These are phyloP conservation scores for Automeris io DNA, from an alignment of 2,888 invertebrate genomes.

Conservation along the genomic window DNA sequence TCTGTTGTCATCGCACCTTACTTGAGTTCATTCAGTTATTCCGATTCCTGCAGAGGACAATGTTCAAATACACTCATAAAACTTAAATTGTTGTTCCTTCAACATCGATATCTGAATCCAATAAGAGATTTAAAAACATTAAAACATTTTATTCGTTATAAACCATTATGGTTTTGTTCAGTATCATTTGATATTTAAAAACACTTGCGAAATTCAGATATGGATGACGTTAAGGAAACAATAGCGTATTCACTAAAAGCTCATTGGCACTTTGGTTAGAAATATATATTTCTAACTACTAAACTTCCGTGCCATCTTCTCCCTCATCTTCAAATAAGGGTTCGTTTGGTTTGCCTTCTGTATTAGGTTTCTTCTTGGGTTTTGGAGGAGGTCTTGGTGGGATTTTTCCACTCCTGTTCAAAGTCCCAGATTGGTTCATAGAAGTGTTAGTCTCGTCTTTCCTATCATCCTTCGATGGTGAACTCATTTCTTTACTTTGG, in stretches of 20 bases:
- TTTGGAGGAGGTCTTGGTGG: slow-evolving; percentile 91
- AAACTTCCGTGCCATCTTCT: slow-evolving; percentile 93
- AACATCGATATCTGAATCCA: slow-evolving; percentile 2
- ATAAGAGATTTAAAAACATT: not conserved
- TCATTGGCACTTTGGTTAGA: slow-evolving; percentile 68
- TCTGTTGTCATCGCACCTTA: slow-evolving; percentile 25
- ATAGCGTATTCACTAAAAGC: slow-evolving; percentile 49
- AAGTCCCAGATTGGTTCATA: slow-evolving; percentile 62
- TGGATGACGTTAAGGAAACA: slow-evolving; percentile 14
- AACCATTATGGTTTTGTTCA: not conserved
- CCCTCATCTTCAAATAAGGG: slow-evolving; percentile 92
- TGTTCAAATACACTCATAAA: not conserved
- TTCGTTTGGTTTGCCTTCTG: slow-evolving; percentile 77
- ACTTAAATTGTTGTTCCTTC: slow-evolving; percentile 2
- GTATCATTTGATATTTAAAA: slow-evolving; percentile 1
- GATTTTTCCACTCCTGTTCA: slow-evolving; percentile 79
- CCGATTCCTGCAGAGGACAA: not conserved
- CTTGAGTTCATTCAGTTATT: slow-evolving; percentile 14
- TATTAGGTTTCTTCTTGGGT: slow-evolving; percentile 85
- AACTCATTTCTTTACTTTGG: slow-evolving; percentile 50
- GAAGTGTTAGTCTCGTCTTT: slow-evolving; percentile 51
- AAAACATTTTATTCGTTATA: not conserved
- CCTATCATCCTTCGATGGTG: slow-evolving; percentile 59
- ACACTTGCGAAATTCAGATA: slow-evolving; percentile 2
- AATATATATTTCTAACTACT: slow-evolving; percentile 53